Evolutionary conservation across 2,113 vertebrate genomes (phyloP).

Genomic region (Tetrao urogallus): DNA sequence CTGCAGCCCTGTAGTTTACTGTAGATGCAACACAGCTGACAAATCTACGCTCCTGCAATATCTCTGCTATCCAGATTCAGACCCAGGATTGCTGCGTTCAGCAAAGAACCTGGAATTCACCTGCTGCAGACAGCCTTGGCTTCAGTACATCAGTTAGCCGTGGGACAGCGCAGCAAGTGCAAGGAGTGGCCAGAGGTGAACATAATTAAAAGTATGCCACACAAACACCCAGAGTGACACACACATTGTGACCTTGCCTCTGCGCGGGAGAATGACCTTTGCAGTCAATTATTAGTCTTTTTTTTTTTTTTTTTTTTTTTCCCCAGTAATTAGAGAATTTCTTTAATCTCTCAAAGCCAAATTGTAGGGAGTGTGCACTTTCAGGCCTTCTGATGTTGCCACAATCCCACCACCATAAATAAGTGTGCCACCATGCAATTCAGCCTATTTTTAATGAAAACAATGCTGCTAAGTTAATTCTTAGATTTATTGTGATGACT

Average conservation of each 20-base stretch:
- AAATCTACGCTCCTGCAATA: background rate
- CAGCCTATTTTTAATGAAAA: background rate
- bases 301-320: background rate
- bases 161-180: fast-evolving
- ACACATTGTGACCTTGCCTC: background rate
- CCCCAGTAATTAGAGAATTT: background rate
- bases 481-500: background rate
- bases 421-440: background rate
- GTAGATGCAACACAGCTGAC: background rate
- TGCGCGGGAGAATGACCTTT: background rate
- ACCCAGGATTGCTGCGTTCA: fast-evolving
- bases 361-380: background rate
- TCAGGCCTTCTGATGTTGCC: background rate
- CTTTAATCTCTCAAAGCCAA: background rate
- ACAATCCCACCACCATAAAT: background rate
- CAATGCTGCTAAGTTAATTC: background rate
- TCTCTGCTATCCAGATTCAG: background rate
- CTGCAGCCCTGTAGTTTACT: background rate
- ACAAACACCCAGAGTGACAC: background rate
- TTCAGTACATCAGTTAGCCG: background rate
- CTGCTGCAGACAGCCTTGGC: background rate
- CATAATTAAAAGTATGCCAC: background rate
- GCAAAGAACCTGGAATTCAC: background rate
- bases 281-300: background rate
- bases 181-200: background rate